phyloP scores from a whole-genome alignment of 2,113 vertebrate genomes.

The Pholis gunnellus region DNA sequence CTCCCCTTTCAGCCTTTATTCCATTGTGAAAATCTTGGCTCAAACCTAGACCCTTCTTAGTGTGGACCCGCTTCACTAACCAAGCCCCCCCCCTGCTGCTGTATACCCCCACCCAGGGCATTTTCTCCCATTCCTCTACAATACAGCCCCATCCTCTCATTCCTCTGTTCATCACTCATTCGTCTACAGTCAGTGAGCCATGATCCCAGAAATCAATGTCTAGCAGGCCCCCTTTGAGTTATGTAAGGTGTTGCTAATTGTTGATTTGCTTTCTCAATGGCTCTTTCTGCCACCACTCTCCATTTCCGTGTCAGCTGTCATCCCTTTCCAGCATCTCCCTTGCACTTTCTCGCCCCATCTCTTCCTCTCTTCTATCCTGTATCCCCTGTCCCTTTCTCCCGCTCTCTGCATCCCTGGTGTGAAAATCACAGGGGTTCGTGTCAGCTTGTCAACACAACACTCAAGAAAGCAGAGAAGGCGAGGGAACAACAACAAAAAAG shows the following conservation, averaged over 20 bases:
- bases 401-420: conserved; percentile 70
- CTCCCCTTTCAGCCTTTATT: conserved; percentile 78
- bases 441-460: conserved; percentile 80
- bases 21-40: conserved; percentile 83
- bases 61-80: conserved; percentile 62
- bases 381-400: conserved; percentile 58
- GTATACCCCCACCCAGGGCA: conserved; percentile 57
- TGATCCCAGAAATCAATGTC: conserved; percentile 76
- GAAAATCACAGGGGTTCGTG: conserved; percentile 83
- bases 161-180: conserved; percentile 59
- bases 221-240: conserved; percentile 68
- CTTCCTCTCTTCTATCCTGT: conserved; percentile 47
- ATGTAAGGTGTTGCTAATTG: conserved; percentile 83
- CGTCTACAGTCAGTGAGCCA: conserved; percentile 62
- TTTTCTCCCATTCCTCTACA: conserved; percentile 58
- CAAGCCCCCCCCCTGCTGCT: conserved; percentile 30
- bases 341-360: conserved; percentile 63
- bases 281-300: conserved; percentile 65
- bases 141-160: conserved; percentile 59
- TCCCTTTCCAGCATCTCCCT: conserved; percentile 64
- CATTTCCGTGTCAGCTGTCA: conserved; percentile 70
- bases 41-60: conserved; percentile 75
- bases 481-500: conserved; percentile 35
- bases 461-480: conserved; percentile 64
- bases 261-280: conserved; percentile 78